These are phyloP conservation scores for Cremastinae sp. DNA, from an alignment of 2,888 invertebrate species.

Conservation along the genomic window DNA sequence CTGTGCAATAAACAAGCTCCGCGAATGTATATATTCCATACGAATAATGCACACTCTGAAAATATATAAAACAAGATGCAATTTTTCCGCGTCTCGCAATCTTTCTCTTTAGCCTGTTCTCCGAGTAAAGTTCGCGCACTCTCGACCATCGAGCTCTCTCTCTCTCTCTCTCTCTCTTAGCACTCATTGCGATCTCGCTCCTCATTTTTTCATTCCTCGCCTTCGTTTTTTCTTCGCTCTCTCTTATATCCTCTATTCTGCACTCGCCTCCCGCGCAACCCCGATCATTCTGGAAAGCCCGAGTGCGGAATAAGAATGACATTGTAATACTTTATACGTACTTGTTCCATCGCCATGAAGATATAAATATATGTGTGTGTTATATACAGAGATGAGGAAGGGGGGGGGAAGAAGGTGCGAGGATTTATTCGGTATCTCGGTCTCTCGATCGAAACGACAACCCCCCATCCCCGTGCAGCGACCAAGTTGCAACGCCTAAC, in stretches of 20 bases:
- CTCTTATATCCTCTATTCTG: constrained; percentile 11
- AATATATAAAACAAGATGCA: constrained; percentile 62
- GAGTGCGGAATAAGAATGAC: constrained; percentile 61
- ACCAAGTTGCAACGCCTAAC: constrained; percentile 23
- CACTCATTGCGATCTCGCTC: constrained; percentile 39
- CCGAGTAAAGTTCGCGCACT: constrained; percentile 56
- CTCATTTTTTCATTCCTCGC: constrained; percentile 27
- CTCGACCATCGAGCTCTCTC: constrained; percentile 6
- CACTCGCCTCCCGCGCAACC: constrained; percentile 49
- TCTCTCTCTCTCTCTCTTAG: constrained; percentile 4
- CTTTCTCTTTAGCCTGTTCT: constrained; percentile 59
- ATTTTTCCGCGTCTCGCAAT: constrained; percentile 62
- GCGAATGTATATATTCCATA: constrained; percentile 54
- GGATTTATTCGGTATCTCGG: constrained; percentile 58
- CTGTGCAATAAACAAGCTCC: constrained; percentile 68
- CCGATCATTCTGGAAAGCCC: constrained; percentile 55
- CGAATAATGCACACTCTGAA: constrained; percentile 35
- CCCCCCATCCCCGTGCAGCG: constrained; percentile 21
- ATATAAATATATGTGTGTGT: constrained; percentile 38
- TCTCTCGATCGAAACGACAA: constrained; percentile 55
- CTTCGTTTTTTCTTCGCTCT: constrained; percentile 32
- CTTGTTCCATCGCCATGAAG: constrained; percentile 27
- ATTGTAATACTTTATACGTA: constrained; percentile 60
- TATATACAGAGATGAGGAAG: constrained; percentile 36
- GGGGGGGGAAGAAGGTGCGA: constrained; percentile 34